Base-by-base conservation (phyloP, 2,797 vertebrate species). In the Notoglanidium macrostoma region DNA sequence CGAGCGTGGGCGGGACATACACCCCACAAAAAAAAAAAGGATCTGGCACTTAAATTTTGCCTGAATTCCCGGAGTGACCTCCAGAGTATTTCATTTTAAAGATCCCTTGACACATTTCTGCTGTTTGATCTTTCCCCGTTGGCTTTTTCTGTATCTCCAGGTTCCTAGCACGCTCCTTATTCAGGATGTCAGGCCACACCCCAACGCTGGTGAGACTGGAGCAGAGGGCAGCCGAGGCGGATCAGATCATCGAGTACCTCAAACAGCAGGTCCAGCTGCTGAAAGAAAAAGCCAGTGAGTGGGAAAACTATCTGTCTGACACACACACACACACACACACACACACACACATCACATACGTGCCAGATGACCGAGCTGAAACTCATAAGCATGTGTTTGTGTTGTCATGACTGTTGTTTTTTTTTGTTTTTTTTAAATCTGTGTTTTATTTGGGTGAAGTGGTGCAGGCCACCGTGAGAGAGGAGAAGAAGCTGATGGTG, bases 401-500 rank as follows among this genome's bases (percentile, higher is more conserved):
- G 46, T 65, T 23, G 35, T 61, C 23, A 1, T 46, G 49, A 46
- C 74, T 49, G 51, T 79, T 15, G 1, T 5, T 40, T 14, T 59
- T 59, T 23, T 21, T 12, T n/a, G n/a, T 26, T 26, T 49, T 57
- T 35, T 4, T 0, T 11, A 14, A 26, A 44, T 54, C 9, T 73
- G 40, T 81, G 78, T 90, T 86, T 76, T 90, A 23, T 81, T n/a
- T 88, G 55, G 1, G 84, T 85, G 57, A 90, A 99, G 98, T 96
- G 88, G 94, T 97, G 88, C 98, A 99, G 94, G 96, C 98, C 92
- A 97, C 96, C 72, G 94, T 97, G 67, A 95, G 96, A 91, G 98
- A 99, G 92, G 98, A 99, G 93, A 99, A 99, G 96, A 98, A 98
- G 89, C 97, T 99, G 87, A 96, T 97, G 94, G 96, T 97, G 91